phyloP scores from a whole-genome alignment of 2,888 invertebrate genomes.

The Drosophila buzzatii region DNA sequence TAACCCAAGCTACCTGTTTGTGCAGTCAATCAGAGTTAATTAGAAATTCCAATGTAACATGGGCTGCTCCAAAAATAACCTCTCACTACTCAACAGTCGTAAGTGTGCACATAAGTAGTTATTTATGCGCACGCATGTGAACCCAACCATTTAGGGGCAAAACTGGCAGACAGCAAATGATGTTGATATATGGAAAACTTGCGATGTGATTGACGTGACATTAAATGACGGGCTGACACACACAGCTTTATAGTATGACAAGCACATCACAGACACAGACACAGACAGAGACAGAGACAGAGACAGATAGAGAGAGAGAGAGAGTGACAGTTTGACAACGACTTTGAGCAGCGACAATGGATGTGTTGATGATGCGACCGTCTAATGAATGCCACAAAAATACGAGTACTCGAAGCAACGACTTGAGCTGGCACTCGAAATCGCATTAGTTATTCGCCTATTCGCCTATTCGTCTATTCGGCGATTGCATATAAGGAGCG shows the following conservation, averaged over 20 bases:
- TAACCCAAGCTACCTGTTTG: neutral
- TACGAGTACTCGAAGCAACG: slow-evolving; percentile 30
- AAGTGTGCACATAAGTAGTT: slow-evolving; percentile 5
- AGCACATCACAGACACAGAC: slow-evolving; percentile 33
- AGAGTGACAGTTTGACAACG: slow-evolving; percentile 43
- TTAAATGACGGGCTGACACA: slow-evolving; percentile 72
- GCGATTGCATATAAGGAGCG: slow-evolving; percentile 27
- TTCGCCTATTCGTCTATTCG: slow-evolving; percentile 10
- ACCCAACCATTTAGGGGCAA: slow-evolving; percentile 35
- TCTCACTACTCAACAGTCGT: neutral
- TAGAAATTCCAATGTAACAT: neutral
- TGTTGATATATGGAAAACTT: slow-evolving; percentile 53
- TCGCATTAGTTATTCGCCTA: slow-evolving; percentile 33
- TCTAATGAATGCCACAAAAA: slow-evolving; percentile 60
- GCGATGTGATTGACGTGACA: slow-evolving; percentile 74
- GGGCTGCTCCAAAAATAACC: slow-evolving; percentile 7
- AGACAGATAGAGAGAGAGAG: neutral
- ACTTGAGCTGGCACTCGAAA: slow-evolving; percentile 29
- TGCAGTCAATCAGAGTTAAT: neutral
- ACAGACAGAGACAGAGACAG: neutral
- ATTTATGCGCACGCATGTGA: slow-evolving; percentile 14
- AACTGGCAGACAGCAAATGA: slow-evolving; percentile 49
- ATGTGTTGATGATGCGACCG: slow-evolving; percentile 39
- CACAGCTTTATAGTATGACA: slow-evolving; percentile 57
- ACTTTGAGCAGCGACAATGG: slow-evolving; percentile 38